Base-by-base conservation (phyloP, 2,797 vertebrate genomes). In the Buphagus erythrorhynchus region DNA sequence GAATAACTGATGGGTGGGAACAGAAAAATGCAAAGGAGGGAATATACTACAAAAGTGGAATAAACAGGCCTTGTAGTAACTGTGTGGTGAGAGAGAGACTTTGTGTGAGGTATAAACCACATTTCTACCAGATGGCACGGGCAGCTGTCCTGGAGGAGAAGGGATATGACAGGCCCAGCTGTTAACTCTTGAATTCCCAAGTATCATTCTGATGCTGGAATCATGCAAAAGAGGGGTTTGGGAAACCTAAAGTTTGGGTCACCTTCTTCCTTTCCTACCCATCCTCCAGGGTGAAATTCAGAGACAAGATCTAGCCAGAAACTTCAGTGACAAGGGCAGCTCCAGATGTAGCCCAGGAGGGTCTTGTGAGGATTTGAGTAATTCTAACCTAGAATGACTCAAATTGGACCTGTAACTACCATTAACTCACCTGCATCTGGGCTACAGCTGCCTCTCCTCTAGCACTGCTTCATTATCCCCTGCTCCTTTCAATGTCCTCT, bases 61-160 rank as follows among this genome's bases (percentile, higher is more conserved):
- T 91, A 94, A 80, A 88, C 46, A 81, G 36, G 24, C 10, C 75
- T 58, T 76, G 57, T 66, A 91, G 68, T 83, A 80, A 83, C 35
- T 66, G 28, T 46, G 48, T 86, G 65, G 63, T 71, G 71, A 72
- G 55, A 86, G 67, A 78, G 35, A 78, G 36, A 83, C 76, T 80
- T n/a, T 84, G 91, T 95, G 93, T 90, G 92, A 95, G 88, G 83
- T 90, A 82, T 36, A 79, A 92, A 73, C 40, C 69, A 55, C 69
- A 79, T 84, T 96, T 90, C 77, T 86, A 38, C 66, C 90, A 88
- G 77, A 88, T 49, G 74, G 24, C 67, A 85, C 19, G n/a, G 88
- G 51, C 42, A 74, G 62, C 52, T 89, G n/a, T 89, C 57, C 68
- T 93, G 84, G 36, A 82, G 36, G 10, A 91, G 45, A 79, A 78